A percentile compares a stretch with the other conserved stretches of the same genome.
Conservation (phyloP, 2,888 invertebrate genomes). For the Thereva unica region DNA sequence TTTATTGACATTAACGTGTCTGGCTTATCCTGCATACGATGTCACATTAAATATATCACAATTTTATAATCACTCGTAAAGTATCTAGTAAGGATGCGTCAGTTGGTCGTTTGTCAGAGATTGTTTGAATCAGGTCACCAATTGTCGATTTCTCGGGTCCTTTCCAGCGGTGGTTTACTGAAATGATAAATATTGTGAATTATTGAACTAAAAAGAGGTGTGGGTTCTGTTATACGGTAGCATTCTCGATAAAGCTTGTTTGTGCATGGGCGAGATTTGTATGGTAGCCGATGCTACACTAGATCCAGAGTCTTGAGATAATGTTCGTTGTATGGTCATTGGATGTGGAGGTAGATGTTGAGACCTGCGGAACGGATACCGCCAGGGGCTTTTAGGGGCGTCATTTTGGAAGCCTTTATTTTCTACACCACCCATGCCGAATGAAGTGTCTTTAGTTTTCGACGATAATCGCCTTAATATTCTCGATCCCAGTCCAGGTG, state of each 20-base stretch:
- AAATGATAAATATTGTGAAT: slow-evolving; percentile 27
- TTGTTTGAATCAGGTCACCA: slow-evolving; percentile 48
- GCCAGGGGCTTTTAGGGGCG: slow-evolving; percentile 75
- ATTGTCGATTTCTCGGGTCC: slow-evolving; percentile 55
- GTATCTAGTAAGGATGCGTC: slow-evolving; percentile 24
- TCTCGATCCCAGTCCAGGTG: slow-evolving; percentile 66
- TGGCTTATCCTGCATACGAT: slow-evolving; percentile 17
- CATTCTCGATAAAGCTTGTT: slow-evolving; percentile 56
- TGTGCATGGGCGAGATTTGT: slow-evolving; percentile 57
- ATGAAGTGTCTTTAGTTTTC: slow-evolving; percentile 66
- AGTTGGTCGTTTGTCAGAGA: slow-evolving; percentile 9
- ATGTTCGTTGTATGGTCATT: slow-evolving; percentile 61
- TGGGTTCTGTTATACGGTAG: slow-evolving; percentile 52
- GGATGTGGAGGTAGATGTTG: slow-evolving; percentile 51
- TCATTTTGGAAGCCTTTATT: slow-evolving; percentile 72
- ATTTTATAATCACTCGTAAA: slow-evolving; percentile 29
- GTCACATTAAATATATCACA: slow-evolving; percentile 31
- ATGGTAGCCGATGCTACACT: slow-evolving; percentile 62
- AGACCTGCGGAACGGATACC: slow-evolving; percentile 64
- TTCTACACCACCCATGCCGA: slow-evolving; percentile 51
- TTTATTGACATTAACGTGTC: no score
- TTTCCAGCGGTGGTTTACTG: slow-evolving; percentile 57
- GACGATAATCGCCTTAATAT: slow-evolving; percentile 75
- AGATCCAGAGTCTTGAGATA: slow-evolving; percentile 65
- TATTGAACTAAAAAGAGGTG: slow-evolving; percentile 3